These are phyloP conservation scores for Noctilio leporinus DNA, from an alignment of 2,113 vertebrate genomes.

Conservation along the genomic window DNA sequence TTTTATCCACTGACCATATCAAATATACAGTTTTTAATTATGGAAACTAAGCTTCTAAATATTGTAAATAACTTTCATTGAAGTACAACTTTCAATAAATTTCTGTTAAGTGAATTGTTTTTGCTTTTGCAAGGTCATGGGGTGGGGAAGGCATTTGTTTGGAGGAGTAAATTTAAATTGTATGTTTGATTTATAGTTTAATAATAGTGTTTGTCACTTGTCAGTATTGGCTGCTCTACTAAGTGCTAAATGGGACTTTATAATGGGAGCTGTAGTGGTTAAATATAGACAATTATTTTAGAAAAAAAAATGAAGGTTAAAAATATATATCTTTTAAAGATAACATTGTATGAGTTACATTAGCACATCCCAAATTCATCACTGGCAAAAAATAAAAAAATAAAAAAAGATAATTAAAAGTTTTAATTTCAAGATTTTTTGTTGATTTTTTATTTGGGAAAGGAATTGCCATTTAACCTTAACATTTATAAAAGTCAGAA, in stretches of 20 bases:
- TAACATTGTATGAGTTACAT: neutral
- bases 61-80: neutral
- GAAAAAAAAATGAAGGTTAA: neutral
- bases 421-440: neutral
- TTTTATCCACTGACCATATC: neutral
- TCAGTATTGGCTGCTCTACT: neutral
- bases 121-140: neutral
- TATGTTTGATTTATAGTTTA: neutral
- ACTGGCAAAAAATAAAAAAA: neutral
- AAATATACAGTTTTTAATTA: neutral
- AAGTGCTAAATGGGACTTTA: neutral
- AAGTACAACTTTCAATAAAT: neutral
- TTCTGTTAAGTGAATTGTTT: neutral
- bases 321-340: neutral
- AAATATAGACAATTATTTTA: neutral
- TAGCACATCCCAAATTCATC: neutral
- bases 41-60: neutral
- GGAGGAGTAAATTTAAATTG: neutral
- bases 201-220: neutral
- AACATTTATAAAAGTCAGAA: constrained; percentile 13
- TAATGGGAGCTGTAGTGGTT: neutral
- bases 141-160: neutral
- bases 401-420: neutral
- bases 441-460: constrained; percentile 13
- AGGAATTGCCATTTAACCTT: neutral